Conservation (phyloP, 2,113 vertebrate genomes). For the Picathartes gymnocephalus region DNA sequence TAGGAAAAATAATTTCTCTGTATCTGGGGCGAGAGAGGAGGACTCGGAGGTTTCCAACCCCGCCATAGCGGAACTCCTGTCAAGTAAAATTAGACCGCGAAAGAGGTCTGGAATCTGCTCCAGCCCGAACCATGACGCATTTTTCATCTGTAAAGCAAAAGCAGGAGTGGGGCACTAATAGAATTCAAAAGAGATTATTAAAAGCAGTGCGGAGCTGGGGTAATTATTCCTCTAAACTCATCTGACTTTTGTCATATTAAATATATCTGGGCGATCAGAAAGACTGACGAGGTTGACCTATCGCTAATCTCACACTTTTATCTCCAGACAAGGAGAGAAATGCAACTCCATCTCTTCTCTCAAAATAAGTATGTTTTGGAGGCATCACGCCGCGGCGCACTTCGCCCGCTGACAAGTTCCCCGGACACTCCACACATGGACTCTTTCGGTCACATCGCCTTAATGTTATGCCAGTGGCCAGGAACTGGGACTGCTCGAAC, state of each 20-base stretch:
- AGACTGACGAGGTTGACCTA: slow-evolving; percentile 11
- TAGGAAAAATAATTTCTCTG: background rate
- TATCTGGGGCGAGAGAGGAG: background rate
- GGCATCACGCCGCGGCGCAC: background rate
- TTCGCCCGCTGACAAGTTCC: background rate
- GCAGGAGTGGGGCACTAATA: background rate
- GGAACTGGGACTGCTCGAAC: background rate
- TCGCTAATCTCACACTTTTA: slow-evolving; percentile 1
- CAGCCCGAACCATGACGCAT: background rate
- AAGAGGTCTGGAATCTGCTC: background rate
- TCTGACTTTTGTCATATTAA: slow-evolving; percentile 19
- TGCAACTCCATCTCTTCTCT: background rate
- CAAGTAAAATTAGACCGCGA: background rate
- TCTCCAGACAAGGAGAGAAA: slow-evolving; percentile 18
- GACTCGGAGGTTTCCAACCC: background rate
- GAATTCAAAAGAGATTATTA: background rate
- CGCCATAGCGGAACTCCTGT: background rate
- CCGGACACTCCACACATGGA: background rate
- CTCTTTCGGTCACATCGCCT: too few species aligned
- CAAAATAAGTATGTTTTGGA: background rate
- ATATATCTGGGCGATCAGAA: slow-evolving; percentile 7
- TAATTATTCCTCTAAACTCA: background rate
- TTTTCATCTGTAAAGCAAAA: background rate
- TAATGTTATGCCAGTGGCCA: background rate
- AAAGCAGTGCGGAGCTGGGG: background rate